Conservation (phyloP, 2,113 vertebrate genomes). For the Corythornis cristatus region DNA sequence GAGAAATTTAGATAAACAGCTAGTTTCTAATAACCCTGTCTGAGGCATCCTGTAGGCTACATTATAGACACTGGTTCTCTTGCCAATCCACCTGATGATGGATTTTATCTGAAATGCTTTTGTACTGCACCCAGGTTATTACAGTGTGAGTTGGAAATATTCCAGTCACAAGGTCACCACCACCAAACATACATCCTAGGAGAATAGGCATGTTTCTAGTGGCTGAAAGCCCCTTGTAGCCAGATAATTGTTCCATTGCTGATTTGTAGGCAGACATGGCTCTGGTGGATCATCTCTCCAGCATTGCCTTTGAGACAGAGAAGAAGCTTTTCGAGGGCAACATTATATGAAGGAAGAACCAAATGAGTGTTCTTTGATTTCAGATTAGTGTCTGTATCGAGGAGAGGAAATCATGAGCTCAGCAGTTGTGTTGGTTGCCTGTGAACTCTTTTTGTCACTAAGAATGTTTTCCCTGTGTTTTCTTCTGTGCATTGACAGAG, state of each 20-base stretch:
- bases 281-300: not conserved
- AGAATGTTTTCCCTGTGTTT: not conserved
- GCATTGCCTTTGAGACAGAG: not conserved
- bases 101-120: not conserved
- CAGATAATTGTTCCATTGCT: not conserved
- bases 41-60: not conserved
- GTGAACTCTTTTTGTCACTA: not conserved
- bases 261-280: not conserved
- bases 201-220: not conserved
- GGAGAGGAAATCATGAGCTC: not conserved
- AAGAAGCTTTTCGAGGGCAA: not conserved
- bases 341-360: not conserved
- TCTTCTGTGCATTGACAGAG: conserved; percentile 75
- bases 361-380: not conserved
- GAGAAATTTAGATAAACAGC: not conserved
- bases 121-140: not conserved
- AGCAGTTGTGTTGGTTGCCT: not conserved
- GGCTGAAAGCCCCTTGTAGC: not conserved
- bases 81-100: not conserved
- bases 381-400: not conserved
- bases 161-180: not conserved
- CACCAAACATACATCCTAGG: not conserved
- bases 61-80: not conserved
- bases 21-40: not conserved
- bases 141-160: not conserved